Conservation (phyloP, 2,888 invertebrate species). For the Spilosoma lubricipeda region DNA sequence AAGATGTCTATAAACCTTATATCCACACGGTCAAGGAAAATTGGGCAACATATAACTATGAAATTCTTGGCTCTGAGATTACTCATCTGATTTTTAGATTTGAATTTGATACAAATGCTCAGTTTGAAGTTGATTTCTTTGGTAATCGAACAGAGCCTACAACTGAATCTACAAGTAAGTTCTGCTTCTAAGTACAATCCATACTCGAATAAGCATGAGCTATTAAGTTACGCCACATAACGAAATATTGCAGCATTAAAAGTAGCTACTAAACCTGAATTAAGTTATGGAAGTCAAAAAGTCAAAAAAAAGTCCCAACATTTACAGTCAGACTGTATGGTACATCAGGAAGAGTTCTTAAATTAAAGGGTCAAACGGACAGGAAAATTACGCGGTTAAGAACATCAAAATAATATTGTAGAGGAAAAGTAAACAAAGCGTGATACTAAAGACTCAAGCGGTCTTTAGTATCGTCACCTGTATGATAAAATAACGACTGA, state of each 20-base stretch:
- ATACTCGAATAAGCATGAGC: neutral
- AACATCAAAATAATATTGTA: no score
- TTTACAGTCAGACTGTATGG: neutral
- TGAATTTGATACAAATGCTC: conserved; percentile 3
- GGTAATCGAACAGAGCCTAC: neutral
- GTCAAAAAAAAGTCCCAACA: neutral
- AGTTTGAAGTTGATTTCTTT: conserved; percentile 1
- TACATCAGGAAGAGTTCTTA: no score
- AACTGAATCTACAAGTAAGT: conserved; percentile 2
- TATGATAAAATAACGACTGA: no score
- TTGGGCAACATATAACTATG: conserved; percentile 6
- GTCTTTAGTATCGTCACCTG: no score
- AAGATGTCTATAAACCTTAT: neutral
- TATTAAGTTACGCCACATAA: no score
- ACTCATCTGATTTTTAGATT: conserved; percentile 12
- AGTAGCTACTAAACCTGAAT: neutral
- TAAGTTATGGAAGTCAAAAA: neutral
- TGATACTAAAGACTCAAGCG: no score
- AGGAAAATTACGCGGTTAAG: no score
- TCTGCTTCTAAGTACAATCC: neutral
- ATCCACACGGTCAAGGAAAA: neutral
- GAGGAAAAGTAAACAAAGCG: no score
- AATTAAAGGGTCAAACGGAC: no score
- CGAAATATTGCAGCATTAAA: no score
- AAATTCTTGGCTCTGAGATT: neutral